Base-by-base conservation (phyloP, 1,140 invertebrate genomes). In the Nymphalis io region DNA sequence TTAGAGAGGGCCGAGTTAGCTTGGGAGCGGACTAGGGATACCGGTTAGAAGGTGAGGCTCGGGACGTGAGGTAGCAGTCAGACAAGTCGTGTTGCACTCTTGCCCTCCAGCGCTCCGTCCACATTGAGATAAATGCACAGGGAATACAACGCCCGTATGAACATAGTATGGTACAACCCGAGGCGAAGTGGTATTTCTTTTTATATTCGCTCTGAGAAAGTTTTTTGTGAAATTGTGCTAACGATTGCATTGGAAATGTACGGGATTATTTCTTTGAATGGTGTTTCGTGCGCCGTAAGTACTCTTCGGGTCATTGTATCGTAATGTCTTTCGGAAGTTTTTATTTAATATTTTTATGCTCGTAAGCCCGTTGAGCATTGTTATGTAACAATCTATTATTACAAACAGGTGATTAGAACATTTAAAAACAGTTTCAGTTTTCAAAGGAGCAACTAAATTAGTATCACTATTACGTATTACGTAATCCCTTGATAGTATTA, bases 121-220 rank as follows among this genome's bases (percentile, higher is more conserved):
- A 85, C 82, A 87, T 87, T 85, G 76, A 83, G 84, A 87, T 86
- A 87, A 86, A 87, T 81, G 77, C 81, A 81, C 79, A 78, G 75
- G 81, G 79, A 81, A 79, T 68, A 74, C 70, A 73, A 67, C 64
- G 62, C 71, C 61, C 62, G 69, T 73, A 72, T 64, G 72, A 73
- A 74, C 77, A 73, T 72, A 78, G 66, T 73, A 76, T 70, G 75
- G 48, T 68, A 68, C 64, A 58, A 69, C 74, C 75, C 72, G 72
- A 70, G 73, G 68, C 75, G 73, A 48, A 55, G 59, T 74, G 70
- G 68, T 74, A 76, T 77, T 74, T 75, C 57, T 69, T 72, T 77
- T 55, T 77, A 38, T 70, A 71, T 69, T 60, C 68, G 70, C 51
- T 70, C 62, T 72, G 79, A 72, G 79, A 81, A 78, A 81, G 77